Conservation (phyloP, 2,113 vertebrate species). For the Daphoenositta chrysoptera region DNA sequence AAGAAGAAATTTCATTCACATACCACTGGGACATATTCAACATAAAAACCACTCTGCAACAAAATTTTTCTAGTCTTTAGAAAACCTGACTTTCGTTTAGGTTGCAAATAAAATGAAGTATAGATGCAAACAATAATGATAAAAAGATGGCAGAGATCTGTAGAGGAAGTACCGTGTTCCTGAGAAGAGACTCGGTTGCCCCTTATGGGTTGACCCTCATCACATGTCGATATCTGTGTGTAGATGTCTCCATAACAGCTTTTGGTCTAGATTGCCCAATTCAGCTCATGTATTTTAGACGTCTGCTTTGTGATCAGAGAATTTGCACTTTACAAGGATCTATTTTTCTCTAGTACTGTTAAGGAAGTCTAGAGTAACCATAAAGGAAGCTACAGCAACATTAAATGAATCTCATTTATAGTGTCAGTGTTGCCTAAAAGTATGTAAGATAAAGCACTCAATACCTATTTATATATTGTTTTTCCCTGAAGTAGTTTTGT, state of each 20-base stretch:
- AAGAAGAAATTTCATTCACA: not conserved
- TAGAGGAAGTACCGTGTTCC: not conserved
- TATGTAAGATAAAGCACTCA: not conserved
- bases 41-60: not conserved
- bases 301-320: not conserved
- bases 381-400: not conserved
- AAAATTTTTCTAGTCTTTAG: not conserved
- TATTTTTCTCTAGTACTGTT: not conserved
- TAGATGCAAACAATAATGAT: not conserved
- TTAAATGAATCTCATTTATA: not conserved
- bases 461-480: not conserved
- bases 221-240: not conserved
- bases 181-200: not conserved
- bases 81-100: not conserved
- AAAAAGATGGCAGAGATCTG: not conserved
- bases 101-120: not conserved
- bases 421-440: not conserved
- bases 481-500: not conserved
- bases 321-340: not conserved
- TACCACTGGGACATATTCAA: not conserved
- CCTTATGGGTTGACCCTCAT: not conserved
- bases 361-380: not conserved
- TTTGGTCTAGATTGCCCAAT: not conserved
- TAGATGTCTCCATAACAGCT: not conserved
- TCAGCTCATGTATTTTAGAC: not conserved